A percentile compares a stretch with the other conserved stretches of the same genome.
These are phyloP conservation scores for Gymnosoma rotundatum DNA, from an alignment of 2,888 invertebrate species.

Conservation along the genomic window DNA sequence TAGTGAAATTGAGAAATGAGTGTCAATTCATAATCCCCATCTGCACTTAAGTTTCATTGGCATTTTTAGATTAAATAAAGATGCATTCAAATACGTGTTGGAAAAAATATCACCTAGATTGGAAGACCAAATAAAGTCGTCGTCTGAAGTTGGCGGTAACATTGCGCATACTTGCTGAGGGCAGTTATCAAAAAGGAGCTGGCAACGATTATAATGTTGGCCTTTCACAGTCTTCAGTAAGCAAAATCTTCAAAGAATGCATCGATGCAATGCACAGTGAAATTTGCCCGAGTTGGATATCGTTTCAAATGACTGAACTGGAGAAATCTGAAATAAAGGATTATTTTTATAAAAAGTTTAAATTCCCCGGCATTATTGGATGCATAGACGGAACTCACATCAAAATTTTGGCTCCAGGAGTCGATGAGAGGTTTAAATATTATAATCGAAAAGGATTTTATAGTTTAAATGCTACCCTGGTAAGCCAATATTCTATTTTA, in stretches of 20 bases:
- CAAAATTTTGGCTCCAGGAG: slow-evolving; percentile 10
- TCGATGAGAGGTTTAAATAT: slow-evolving; percentile 12
- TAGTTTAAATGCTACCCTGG: slow-evolving; percentile 15
- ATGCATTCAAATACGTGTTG: slow-evolving; percentile 14
- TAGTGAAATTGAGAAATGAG: too few relatives aligned
- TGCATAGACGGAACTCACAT: slow-evolving; percentile 8
- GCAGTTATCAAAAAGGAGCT: slow-evolving; percentile 25
- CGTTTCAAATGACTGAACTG: too few relatives aligned
- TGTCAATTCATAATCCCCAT: too few relatives aligned
- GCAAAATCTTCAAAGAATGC: slow-evolving; percentile 10
- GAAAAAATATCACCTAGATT: slow-evolving; percentile 9
- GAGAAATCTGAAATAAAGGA: too few relatives aligned
- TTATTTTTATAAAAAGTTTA: too few relatives aligned
- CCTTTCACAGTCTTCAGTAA: slow-evolving; percentile 12
- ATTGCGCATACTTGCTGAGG: slow-evolving; percentile 23
- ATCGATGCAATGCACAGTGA: slow-evolving; percentile 1
- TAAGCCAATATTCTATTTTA: slow-evolving; percentile 15
- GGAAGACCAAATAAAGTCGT: not conserved
- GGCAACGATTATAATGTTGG: slow-evolving; percentile 10
- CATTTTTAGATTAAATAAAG: slow-evolving; percentile 11
- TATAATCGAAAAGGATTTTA: slow-evolving; percentile 11
- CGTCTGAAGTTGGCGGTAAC: not conserved
- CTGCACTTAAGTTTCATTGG: slow-evolving; percentile 4
- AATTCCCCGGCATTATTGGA: not conserved
- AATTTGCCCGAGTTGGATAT: too few relatives aligned